A percentile compares a stretch with the other conserved stretches of the same genome.
Evolutionary conservation across 2,113 vertebrate genomes (phyloP).

Genomic region (Cryptoleucopteryx plumbea): DNA sequence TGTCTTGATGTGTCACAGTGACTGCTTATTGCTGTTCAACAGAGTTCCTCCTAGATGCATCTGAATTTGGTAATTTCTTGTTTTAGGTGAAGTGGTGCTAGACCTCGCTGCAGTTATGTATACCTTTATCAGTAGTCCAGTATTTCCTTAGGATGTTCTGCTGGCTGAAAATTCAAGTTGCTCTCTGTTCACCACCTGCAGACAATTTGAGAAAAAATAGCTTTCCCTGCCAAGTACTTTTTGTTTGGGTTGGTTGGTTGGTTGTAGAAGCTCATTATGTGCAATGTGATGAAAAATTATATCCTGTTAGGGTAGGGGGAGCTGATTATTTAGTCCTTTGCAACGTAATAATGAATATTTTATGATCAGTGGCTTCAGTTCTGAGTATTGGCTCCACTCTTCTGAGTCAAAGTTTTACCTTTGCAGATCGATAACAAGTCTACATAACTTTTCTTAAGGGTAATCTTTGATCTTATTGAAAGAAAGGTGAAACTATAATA

Average conservation of each 20-base stretch:
- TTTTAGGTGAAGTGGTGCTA: not conserved
- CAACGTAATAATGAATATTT: not conserved
- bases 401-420: not conserved
- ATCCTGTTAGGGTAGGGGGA: not conserved
- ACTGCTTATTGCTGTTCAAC: not conserved
- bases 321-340: not conserved
- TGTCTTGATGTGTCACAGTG: not conserved
- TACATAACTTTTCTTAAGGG: not conserved
- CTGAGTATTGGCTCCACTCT: not conserved
- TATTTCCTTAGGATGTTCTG: not conserved
- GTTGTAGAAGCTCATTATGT: not conserved
- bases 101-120: not conserved
- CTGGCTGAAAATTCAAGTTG: not conserved
- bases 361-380: not conserved
- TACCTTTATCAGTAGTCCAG: not conserved
- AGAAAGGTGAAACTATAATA: not conserved
- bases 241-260: not conserved
- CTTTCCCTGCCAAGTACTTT: not conserved
- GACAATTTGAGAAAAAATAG: not conserved
- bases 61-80: not conserved
- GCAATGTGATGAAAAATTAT: not conserved
- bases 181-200: not conserved
- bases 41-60: not conserved
- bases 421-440: not conserved
- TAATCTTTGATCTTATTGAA: not conserved